These are phyloP conservation scores for Zoroaster sp. DNA, from an alignment of 53 echinoderm and acorn worm genomes.

Conservation along the genomic window DNA sequence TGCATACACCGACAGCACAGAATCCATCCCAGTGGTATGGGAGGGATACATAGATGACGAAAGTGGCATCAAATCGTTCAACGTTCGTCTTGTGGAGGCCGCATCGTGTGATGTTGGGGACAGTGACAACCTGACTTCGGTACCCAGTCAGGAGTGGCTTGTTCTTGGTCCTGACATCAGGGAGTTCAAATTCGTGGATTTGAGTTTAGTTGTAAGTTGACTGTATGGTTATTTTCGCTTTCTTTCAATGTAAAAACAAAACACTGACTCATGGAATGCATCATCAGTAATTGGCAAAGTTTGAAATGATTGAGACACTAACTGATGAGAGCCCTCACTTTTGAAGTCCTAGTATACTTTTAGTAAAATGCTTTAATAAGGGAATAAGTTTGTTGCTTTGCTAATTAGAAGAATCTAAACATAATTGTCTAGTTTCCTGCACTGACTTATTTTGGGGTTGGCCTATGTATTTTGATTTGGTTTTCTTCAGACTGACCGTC, in stretches of 20 bases:
- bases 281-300: too few relatives aligned
- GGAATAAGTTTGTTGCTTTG: too few relatives aligned
- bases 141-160: conserved; percentile 29
- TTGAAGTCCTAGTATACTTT: too few relatives aligned
- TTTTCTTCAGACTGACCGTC: conserved; percentile 10
- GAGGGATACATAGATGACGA: conserved; percentile 43
- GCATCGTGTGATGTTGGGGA: conserved; percentile 14
- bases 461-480: not conserved
- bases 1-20: conserved; percentile 29
- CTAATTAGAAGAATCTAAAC: too few relatives aligned
- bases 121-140: conserved; percentile 7
- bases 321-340: too few relatives aligned
- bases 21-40: conserved; percentile 35
- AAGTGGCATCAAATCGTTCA: conserved; percentile 45
- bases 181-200: conserved; percentile 22
- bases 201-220: conserved; percentile 10
- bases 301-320: too few relatives aligned
- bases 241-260: too few relatives aligned
- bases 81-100: conserved; percentile 23
- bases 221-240: too few relatives aligned
- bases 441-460: too few relatives aligned
- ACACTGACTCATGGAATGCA: too few relatives aligned
- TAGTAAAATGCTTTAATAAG: too few relatives aligned
- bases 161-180: conserved; percentile 1
- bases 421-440: too few relatives aligned